phyloP scores from a whole-genome alignment of 53 echinoderm and acorn worm species.

The Actinopyga echinites region DNA sequence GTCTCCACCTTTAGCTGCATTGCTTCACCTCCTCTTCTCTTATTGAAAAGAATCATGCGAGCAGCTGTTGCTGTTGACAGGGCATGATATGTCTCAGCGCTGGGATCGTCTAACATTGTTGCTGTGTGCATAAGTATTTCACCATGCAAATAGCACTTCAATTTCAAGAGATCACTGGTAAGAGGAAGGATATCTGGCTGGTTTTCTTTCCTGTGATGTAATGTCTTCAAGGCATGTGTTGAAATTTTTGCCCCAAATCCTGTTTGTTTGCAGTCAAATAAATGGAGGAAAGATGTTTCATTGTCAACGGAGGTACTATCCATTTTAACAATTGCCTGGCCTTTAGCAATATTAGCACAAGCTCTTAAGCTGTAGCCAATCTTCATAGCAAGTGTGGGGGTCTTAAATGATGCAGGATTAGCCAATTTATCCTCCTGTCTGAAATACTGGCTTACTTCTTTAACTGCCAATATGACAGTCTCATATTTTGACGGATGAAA shows the following conservation, averaged over 20 bases:
- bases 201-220: background rate
- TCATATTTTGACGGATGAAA: background rate
- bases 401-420: background rate
- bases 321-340: background rate
- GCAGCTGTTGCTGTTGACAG: background rate
- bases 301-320: background rate
- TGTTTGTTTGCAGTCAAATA: background rate
- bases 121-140: background rate
- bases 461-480: background rate
- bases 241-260: background rate
- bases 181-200: background rate
- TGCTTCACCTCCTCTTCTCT: background rate
- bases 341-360: background rate
- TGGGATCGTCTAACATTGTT: background rate
- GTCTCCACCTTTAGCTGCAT: background rate
- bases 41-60: background rate
- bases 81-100: background rate
- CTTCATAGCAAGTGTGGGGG: constrained; percentile 4
- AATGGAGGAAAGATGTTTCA: background rate
- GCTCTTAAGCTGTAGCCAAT: background rate
- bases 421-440: background rate
- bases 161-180: background rate
- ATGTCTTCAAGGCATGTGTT: background rate
- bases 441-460: constrained; percentile 1
- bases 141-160: background rate